Conservation (phyloP, 2,888 invertebrate species). For the Chromoteleia sp. region DNA sequence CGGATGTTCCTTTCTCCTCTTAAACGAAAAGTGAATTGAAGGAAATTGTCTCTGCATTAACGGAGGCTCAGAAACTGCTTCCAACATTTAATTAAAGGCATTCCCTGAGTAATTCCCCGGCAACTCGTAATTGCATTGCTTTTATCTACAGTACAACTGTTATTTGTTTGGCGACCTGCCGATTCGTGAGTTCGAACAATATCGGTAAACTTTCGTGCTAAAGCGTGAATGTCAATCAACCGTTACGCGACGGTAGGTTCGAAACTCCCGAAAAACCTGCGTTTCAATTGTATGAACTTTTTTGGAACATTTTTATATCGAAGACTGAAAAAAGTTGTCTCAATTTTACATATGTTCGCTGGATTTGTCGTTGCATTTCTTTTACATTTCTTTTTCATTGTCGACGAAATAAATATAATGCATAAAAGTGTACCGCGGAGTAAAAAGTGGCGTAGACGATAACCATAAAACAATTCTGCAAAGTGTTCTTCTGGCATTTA, state of each 20-base stretch:
- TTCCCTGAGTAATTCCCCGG: conserved; percentile 82
- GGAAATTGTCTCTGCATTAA: conserved; percentile 84
- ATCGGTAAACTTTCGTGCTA: conserved; percentile 62
- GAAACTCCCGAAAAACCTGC: too few relatives aligned
- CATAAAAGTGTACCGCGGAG: conserved; percentile 21
- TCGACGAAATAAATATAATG: conserved; percentile 26
- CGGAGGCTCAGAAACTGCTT: conserved; percentile 82
- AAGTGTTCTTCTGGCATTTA: conserved; percentile 52
- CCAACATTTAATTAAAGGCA: conserved; percentile 84
- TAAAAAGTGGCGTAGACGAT: conserved; percentile 36
- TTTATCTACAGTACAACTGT: conserved; percentile 81
- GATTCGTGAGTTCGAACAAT: conserved; percentile 75
- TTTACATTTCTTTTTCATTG: conserved; percentile 5
- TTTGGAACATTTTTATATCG: too few relatives aligned
- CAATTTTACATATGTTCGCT: too few relatives aligned
- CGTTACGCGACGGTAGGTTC: background rate
- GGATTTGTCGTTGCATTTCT: conserved; percentile 4
- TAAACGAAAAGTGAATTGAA: conserved; percentile 81
- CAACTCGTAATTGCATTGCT: conserved; percentile 82
- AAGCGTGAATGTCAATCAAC: conserved; percentile 45
- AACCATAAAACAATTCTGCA: conserved; percentile 53
- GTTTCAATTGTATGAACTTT: too few relatives aligned
- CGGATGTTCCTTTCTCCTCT: conserved; percentile 79
- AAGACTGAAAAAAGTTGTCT: too few relatives aligned
- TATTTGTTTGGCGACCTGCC: conserved; percentile 80